Conservation (phyloP, 2,113 vertebrate genomes). For the Cryptomyrus ogoouensis region DNA sequence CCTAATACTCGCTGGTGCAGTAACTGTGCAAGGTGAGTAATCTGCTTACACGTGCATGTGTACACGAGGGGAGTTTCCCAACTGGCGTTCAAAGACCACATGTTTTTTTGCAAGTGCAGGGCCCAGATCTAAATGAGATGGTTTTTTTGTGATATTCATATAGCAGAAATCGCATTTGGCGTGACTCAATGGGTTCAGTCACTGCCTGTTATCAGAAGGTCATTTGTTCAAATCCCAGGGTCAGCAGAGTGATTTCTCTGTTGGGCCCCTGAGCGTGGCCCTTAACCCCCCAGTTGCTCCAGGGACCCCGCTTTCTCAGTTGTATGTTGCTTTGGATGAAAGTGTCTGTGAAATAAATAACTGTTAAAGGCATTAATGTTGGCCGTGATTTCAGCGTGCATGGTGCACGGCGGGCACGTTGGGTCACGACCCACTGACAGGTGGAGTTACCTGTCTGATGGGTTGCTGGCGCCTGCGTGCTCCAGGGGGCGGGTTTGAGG, state of each 20-base stretch:
- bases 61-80: not conserved
- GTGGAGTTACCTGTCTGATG: slow-evolving; percentile 11
- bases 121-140: not conserved
- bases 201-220: not conserved
- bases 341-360: not conserved
- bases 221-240: not conserved
- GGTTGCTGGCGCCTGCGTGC: not conserved
- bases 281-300: not conserved
- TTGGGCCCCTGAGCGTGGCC: not conserved
- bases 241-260: not conserved
- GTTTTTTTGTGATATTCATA: not conserved
- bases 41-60: not conserved
- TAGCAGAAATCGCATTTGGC: not conserved
- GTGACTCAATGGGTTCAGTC: not conserved
- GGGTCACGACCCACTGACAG: not conserved
- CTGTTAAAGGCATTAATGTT: not conserved
- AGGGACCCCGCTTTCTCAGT: not conserved
- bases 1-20: not conserved
- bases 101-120: not conserved
- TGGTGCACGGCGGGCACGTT: not conserved
- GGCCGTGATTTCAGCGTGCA: not conserved
- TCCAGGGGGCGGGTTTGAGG: not conserved
- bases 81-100: not conserved
- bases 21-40: not conserved
- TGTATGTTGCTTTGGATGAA: not conserved